Base-by-base conservation (phyloP, 2,113 vertebrate genomes). In the Mastomys coucha region DNA sequence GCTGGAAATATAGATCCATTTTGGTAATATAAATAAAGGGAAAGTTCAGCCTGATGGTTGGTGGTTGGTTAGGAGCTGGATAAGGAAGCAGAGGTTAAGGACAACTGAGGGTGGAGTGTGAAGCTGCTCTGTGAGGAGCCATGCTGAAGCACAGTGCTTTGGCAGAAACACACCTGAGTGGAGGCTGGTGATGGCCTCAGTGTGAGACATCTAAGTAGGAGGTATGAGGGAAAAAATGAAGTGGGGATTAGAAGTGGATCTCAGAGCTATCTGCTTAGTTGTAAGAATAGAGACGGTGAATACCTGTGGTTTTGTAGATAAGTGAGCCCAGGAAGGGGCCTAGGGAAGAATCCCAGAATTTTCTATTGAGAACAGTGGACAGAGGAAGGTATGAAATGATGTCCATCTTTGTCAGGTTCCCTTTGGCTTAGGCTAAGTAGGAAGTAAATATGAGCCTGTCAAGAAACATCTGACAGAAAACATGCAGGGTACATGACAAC, bases 381-480 rank as follows among this genome's bases (percentile, higher is more conserved):
- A n/a, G 24, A 31, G 39, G 42, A 31, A 78, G 81, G 14, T 2
- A 1, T 49, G 26, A 56, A 39, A 72, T 77, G 5, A 45, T 51
- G 24, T 39, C 33, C 72, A 24, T 22, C 51, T 60, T 85, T 16
- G 5, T 31, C 49, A 92, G 26, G 60, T 69, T 85, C 90, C 75
- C 24, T 13, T 26, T 53, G 28, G 73, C 14, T 80, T 20, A 51
- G 51, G 42, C 9, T 63, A 36, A 69, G 42, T 86, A 4, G 5
- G 19, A 13, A 7, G 24, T 42, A 63, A 42, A 7, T 13, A 5
- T 4, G 42, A 45, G 5, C 0, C 0, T 19, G 2, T 80, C 51
- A 80, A 80, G 31, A 13, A 49, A 77, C 77, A 56, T 80, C 51
- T 36, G 31, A 19, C 33, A 16, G 31, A 20, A 53, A 16, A 16